Evolutionary conservation across 2,113 vertebrate genomes (phyloP).

Genomic region (Mesoclemmys tuberculata): DNA sequence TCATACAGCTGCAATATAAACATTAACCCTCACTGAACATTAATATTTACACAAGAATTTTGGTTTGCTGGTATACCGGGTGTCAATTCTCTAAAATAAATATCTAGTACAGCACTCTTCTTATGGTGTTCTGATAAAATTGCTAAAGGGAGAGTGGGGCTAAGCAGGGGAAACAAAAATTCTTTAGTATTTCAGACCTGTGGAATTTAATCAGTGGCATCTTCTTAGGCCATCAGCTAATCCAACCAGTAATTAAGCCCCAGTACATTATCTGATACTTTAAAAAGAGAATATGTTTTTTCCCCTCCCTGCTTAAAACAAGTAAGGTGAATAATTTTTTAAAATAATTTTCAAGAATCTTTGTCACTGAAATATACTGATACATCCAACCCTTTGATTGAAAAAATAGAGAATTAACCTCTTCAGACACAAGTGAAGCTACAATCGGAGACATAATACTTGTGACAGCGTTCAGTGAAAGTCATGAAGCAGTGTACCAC

Average conservation of each 20-base stretch:
- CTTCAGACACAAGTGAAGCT: not conserved
- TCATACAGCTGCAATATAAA: not conserved
- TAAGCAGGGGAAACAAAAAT: not conserved
- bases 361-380: not conserved
- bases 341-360: not conserved
- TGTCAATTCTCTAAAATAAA: not conserved
- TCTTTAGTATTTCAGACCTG: not conserved
- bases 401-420: not conserved
- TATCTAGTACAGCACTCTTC: not conserved
- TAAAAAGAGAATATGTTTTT: not conserved
- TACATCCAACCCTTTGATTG: not conserved
- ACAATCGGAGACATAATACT: not conserved
- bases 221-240: not conserved
- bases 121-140: not conserved
- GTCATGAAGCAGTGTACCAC: constrained; percentile 15
- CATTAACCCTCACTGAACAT: not conserved
- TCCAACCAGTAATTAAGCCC: not conserved
- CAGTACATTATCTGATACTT: not conserved
- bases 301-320: not conserved
- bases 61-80: not conserved
- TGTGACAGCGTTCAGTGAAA: not conserved
- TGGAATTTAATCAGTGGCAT: not conserved
- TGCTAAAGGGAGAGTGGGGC: not conserved
- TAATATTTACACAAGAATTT: not conserved
- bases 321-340: not conserved